Evolutionary conservation across 2,888 invertebrate genomes (phyloP).

Genomic region (Thera obeliscata): DNA sequence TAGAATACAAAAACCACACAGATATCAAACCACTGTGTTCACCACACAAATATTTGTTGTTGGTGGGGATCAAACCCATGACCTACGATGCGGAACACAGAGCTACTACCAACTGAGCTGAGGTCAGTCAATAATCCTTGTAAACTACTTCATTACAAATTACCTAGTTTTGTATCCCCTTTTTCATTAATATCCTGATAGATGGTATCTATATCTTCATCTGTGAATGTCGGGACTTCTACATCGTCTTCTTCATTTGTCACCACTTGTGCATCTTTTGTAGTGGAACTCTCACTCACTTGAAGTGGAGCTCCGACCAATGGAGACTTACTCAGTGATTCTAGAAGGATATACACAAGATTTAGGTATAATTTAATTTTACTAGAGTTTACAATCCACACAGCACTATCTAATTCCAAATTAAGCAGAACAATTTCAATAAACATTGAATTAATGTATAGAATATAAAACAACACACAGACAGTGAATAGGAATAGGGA

Average conservation of each 20-base stretch:
- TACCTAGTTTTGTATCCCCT: slow-evolving; percentile 10
- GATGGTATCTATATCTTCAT: slow-evolving; percentile 17
- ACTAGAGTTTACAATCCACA: neutral
- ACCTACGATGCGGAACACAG: no score
- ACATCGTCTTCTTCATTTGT: slow-evolving; percentile 1
- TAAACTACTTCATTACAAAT: neutral
- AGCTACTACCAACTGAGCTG: no score
- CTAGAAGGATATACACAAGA: neutral
- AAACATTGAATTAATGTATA: no score
- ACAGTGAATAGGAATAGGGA: no score
- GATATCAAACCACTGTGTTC: no score
- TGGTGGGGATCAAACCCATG: no score
- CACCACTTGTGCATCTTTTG: neutral
- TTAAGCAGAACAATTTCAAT: no score
- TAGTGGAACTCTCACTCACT: neutral
- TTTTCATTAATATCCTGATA: slow-evolving; percentile 4
- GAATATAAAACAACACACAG: no score
- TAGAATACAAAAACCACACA: no score
- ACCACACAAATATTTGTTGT: no score
- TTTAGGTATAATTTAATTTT: neutral
- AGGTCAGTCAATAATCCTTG: no score
- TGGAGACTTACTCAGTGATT: neutral
- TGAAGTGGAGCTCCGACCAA: neutral
- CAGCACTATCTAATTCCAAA: no score
- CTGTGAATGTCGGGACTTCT: slow-evolving; percentile 11